phyloP scores from a whole-genome alignment of 92 coral and sea anemone genomes.

The Scolanthus callimorphus region DNA sequence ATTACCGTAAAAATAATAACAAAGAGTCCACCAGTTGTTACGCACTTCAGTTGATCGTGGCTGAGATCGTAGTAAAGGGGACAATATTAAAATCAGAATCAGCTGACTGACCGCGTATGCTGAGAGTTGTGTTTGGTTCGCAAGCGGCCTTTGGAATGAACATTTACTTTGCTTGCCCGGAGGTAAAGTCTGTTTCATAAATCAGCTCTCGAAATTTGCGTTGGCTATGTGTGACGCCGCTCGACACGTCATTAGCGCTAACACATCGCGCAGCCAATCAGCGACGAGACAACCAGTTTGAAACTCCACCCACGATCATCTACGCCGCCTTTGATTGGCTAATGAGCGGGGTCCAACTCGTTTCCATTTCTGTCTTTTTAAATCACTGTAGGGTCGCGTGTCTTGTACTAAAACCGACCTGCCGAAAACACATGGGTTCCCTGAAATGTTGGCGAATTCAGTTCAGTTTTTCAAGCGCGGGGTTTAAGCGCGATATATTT shows the following conservation, averaged over 20 bases:
- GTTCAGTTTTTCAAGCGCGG: not conserved
- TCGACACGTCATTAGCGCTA: constrained; percentile 86
- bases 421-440: constrained; percentile 29
- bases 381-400: constrained; percentile 43
- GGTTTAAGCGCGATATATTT: not conserved
- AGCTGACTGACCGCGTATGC: constrained; percentile 22
- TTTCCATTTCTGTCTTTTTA: constrained; percentile 70
- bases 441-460: constrained; percentile 12
- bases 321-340: constrained; percentile 54
- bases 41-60: no score
- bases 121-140: constrained; percentile 18
- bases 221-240: constrained; percentile 85
- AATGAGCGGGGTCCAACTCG: constrained; percentile 27
- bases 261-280: constrained; percentile 67
- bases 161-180: constrained; percentile 20
- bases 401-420: constrained; percentile 53
- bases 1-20: no score
- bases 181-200: constrained; percentile 88
- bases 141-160: constrained; percentile 36
- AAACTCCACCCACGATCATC: constrained; percentile 61
- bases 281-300: constrained; percentile 41
- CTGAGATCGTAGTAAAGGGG: no score
- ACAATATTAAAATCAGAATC: no score
- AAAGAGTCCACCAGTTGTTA: no score
- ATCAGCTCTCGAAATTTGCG: constrained; percentile 78